Conservation (phyloP, 2,888 invertebrate genomes). For the Celastrina argiolus region DNA sequence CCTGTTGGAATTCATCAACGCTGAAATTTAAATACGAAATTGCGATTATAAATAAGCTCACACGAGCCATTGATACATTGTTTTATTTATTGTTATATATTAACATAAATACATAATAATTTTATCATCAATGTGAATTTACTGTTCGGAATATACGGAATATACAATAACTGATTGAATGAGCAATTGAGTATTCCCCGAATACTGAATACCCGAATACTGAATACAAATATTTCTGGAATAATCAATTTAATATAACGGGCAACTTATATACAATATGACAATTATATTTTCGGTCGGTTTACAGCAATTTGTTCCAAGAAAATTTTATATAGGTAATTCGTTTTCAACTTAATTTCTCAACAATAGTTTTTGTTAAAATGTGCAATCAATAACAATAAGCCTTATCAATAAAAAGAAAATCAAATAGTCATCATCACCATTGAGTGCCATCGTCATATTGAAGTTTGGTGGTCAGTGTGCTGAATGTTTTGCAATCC, state of each 20-base stretch:
- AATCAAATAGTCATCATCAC: too few relatives aligned
- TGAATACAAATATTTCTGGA: neutral
- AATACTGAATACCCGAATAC: neutral
- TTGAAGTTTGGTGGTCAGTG: too few relatives aligned
- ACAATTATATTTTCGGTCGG: neutral
- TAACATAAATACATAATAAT: slow-evolving; percentile 6
- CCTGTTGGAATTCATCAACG: neutral
- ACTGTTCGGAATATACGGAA: neutral
- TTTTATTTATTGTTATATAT: slow-evolving; percentile 28
- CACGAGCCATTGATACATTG: neutral
- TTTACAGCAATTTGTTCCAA: neutral
- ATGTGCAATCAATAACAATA: too few relatives aligned
- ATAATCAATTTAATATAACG: neutral
- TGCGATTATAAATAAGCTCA: neutral
- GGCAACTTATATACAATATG: neutral
- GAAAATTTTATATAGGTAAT: neutral
- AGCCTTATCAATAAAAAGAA: too few relatives aligned
- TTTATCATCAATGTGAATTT: neutral
- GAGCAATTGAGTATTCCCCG: neutral
- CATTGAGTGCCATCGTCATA: too few relatives aligned
- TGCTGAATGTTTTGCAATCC: too few relatives aligned
- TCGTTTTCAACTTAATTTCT: neutral
- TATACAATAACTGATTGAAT: neutral
- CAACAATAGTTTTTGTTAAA: too few relatives aligned
- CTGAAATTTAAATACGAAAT: neutral